Percentiles rank a stretch among this genome's conserved stretches.
Evolutionary conservation across 2,888 invertebrate genomes (phyloP).

Genomic region (Protophormia terraenovae): DNA sequence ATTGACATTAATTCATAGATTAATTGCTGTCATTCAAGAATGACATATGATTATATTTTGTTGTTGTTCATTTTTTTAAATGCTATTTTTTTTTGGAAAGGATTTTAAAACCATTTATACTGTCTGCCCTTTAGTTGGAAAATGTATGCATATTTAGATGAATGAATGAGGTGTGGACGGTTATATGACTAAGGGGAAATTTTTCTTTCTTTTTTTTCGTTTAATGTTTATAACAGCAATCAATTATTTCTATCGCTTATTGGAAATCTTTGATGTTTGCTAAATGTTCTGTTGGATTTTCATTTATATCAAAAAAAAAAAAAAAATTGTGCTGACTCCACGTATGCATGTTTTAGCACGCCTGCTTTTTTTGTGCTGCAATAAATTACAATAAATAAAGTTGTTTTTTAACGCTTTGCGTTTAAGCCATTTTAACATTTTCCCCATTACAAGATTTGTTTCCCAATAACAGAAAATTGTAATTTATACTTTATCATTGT

Average conservation of each 20-base stretch:
- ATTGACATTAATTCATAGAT: constrained; percentile 66
- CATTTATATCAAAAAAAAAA: constrained; percentile 20
- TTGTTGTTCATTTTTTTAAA: constrained; percentile 27
- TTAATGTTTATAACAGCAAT: constrained; percentile 54
- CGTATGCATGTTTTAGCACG: constrained; percentile 30
- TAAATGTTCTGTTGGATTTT: background rate
- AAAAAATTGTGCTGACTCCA: constrained; percentile 15
- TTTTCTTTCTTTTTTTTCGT: background rate
- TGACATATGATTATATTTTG: constrained; percentile 63
- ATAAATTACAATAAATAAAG: constrained; percentile 43
- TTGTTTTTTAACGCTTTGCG: constrained; percentile 29
- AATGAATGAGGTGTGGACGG: constrained; percentile 11
- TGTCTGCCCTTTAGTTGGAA: constrained; percentile 20
- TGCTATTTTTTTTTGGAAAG: constrained; percentile 26
- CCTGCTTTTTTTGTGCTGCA: constrained; percentile 14
- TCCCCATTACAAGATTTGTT: background rate
- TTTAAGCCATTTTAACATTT: constrained; percentile 33
- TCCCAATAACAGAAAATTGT: constrained; percentile 42
- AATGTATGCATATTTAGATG: background rate
- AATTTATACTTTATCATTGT: constrained; percentile 64
- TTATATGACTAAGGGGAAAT: background rate
- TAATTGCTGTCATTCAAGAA: constrained; percentile 64
- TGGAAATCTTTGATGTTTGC: constrained; percentile 61
- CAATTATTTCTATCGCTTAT: constrained; percentile 63
- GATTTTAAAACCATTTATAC: constrained; percentile 51